Evolutionary conservation across 2,797 vertebrate species (phyloP), one percentile per base, ranked within the genome.

Genomic region (Fringilla coelebs): DNA sequence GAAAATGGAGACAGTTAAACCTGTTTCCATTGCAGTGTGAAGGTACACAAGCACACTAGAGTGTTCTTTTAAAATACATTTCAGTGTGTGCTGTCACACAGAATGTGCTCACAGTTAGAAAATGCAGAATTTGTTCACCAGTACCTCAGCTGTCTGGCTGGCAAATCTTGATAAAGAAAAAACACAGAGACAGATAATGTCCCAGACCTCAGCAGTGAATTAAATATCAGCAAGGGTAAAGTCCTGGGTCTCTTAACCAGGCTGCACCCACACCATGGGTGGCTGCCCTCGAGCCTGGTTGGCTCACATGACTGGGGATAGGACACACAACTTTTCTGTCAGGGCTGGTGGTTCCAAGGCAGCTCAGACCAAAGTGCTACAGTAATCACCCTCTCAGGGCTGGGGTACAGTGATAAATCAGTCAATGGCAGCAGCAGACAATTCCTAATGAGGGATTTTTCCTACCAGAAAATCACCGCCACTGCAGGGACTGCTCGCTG

Each of bases 401-500:
- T 95, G 81, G 75, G 6, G 2, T 71, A 43, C 48, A 74, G 68
- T 36, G 84, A 89, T 78, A 88, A 85, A 88, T 85, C 45, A 94
- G 86, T 57, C 2, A 38, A 71, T 72, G 75, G 85, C 76, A 91
- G 94, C 89, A 92, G 62, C 45, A 95, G 77, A 73, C 83, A 92
- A 86, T 63, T 94, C 79, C 79, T 93, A 85, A 91, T 49, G 83
- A 94, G 66, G 62, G 93, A 94, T 60, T 93, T 83, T 80, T 93
- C 93, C 93, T 63, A 85, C 51, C 91, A 95, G 88, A 93, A 81
- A 89, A 40, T 86, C 87, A 65, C 92, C 0, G 1, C 46, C 1
- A 8, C 36, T 70, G 94, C 92, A 96, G 68, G 11, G 76, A 86
- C 8, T 78, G 87, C 78, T 83, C 4, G 28, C 70, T 51, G 34